Percentiles rank a stretch among this genome's conserved stretches.
These are phyloP conservation scores for Sus cebifrons DNA, from an alignment of 2,797 vertebrate genomes.

Conservation along the genomic window DNA sequence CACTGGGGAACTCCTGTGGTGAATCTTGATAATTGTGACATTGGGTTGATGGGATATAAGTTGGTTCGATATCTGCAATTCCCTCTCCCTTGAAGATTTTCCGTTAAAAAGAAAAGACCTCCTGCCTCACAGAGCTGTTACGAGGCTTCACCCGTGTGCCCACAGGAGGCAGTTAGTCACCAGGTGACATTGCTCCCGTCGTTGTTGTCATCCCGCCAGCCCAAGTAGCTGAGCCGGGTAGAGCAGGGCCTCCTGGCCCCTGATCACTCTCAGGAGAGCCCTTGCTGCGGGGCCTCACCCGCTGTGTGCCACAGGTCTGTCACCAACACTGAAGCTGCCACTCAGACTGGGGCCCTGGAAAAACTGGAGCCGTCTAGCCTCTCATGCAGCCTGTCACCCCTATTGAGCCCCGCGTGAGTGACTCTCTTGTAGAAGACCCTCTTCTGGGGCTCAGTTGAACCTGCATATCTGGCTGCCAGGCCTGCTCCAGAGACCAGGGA, in stretches of 20 bases:
- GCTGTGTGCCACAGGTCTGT: not conserved
- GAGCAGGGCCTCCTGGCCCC: not conserved
- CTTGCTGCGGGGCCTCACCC: not conserved
- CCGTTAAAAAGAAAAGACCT: not conserved
- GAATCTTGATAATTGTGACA: not conserved
- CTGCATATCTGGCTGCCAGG: not conserved
- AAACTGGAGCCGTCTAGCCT: not conserved
- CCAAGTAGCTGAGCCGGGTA: not conserved
- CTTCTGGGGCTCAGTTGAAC: not conserved
- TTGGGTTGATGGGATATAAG: not conserved
- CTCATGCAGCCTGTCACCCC: not conserved
- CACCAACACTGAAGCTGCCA: not conserved
- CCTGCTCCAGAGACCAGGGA: not conserved
- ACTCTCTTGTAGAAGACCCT: not conserved
- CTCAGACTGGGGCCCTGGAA: not conserved
- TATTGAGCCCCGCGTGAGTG: not conserved
- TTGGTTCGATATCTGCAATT: not conserved
- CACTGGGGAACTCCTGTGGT: not conserved
- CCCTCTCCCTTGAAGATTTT: not conserved
- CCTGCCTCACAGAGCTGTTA: not conserved
- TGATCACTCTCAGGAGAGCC: not conserved
- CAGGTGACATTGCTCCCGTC: fast-evolving
- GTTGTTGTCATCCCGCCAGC: not conserved
- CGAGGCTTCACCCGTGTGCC: not conserved
- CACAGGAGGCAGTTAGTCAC: not conserved